Evolutionary conservation across 92 coral and sea anemone genomes (phyloP).

Genomic region (Bergia puertoricense): DNA sequence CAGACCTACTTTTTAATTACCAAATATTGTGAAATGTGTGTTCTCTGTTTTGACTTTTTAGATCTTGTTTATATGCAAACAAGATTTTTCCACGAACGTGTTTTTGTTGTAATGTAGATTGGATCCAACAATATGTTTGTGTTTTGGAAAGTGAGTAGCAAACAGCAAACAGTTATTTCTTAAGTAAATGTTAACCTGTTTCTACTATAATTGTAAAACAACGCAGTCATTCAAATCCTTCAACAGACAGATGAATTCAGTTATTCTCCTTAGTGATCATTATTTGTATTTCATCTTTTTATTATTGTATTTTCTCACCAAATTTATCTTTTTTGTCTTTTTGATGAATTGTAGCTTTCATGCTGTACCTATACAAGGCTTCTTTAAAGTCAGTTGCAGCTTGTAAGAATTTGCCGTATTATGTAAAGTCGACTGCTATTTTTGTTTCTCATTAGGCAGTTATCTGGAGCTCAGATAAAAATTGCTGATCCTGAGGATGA

Average conservation of each 20-base stretch:
- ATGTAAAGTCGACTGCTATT: background rate
- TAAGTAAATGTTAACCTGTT: background rate
- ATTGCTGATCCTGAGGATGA: slow-evolving; percentile 64
- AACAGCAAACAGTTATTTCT: background rate
- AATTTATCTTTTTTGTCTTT: background rate
- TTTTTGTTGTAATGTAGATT: no score
- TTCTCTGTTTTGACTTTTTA: no score
- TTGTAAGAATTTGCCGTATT: background rate
- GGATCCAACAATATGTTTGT: background rate
- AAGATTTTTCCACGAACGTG: no score
- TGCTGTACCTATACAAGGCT: background rate
- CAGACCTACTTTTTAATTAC: background rate
- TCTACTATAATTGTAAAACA: background rate
- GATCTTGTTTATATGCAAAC: no score
- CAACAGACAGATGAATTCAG: no score
- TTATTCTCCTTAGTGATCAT: no score
- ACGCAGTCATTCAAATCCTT: no score
- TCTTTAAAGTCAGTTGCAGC: background rate
- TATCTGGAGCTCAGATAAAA: slow-evolving; percentile 58
- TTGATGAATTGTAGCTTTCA: background rate
- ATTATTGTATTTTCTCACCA: background rate
- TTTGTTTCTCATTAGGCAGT: slow-evolving; percentile 31
- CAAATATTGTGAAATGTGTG: background rate
- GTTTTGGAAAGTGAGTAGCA: no score
- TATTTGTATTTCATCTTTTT: no score